phyloP scores from a whole-genome alignment of 1,140 invertebrate genomes.

The Pemphigus obesinymphae region DNA sequence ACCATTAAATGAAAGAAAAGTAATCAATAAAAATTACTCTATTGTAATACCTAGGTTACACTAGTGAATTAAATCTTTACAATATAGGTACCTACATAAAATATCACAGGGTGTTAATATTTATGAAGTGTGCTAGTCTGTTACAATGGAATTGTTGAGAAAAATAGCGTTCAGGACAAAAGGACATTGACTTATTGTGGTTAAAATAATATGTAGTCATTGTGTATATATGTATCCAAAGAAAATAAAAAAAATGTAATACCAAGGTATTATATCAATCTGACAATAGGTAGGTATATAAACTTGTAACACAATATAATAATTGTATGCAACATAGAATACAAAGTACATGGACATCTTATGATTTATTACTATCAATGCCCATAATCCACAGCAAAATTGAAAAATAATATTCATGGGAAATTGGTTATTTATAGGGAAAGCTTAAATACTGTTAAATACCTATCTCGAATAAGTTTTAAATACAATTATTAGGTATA shows the following conservation, averaged over 20 bases:
- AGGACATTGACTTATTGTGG: conserved; percentile 22
- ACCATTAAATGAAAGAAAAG: neutral
- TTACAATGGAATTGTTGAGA: neutral
- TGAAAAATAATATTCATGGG: neutral
- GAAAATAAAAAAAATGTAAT: conserved; percentile 2
- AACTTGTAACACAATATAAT: neutral
- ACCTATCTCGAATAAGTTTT: neutral
- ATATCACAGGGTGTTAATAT: neutral
- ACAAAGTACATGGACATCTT: too few relatives aligned
- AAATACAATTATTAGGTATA: too few relatives aligned
- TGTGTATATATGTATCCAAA: too few relatives aligned
- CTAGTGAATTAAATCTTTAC: too few relatives aligned
- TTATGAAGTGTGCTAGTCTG: neutral
- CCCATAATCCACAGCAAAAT: neutral
- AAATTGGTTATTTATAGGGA: neutral
- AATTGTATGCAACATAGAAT: neutral
- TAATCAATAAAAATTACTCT: neutral
- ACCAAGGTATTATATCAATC: neutral
- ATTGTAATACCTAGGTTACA: neutral
- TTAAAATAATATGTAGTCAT: conserved; percentile 11
- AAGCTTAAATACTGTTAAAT: neutral
- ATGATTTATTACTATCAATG: neutral
- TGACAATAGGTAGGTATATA: neutral
- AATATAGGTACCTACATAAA: neutral
- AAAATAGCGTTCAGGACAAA: conserved; percentile 8